These are phyloP conservation scores for Phalacrocorax aristotelis DNA, from an alignment of 2,113 vertebrate genomes.

Conservation along the genomic window DNA sequence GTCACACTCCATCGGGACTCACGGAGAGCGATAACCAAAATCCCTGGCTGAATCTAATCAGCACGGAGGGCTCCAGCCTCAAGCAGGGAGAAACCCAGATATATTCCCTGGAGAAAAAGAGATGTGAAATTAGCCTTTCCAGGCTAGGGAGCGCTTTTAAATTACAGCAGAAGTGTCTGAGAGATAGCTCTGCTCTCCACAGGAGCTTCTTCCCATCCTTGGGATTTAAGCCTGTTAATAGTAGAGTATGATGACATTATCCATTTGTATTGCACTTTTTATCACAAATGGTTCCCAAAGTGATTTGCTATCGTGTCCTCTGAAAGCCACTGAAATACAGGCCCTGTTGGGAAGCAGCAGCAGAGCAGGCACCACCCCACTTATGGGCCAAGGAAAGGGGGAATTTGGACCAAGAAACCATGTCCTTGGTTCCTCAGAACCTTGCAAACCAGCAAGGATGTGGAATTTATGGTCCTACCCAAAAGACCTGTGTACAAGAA, in stretches of 20 bases:
- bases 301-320: background rate
- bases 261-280: conserved; percentile 44
- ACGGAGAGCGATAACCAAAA: background rate
- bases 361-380: background rate
- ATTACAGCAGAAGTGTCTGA: conserved; percentile 33
- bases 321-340: background rate
- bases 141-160: conserved; percentile 26
- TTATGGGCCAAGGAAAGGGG: background rate
- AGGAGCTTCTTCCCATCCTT: conserved; percentile 26
- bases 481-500: background rate
- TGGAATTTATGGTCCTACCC: background rate
- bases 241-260: conserved; percentile 47
- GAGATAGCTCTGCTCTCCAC: conserved; percentile 40
- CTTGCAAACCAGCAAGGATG: background rate
- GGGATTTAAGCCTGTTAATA: conserved; percentile 53
- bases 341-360: background rate
- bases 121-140: conserved; percentile 20
- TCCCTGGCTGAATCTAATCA: background rate
- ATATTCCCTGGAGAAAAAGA: background rate
- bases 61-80: background rate
- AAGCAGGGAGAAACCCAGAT: background rate
- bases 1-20: background rate
- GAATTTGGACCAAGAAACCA: background rate
- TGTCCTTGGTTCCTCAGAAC: background rate
- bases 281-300: conserved; percentile 11